Conservation (phyloP, 2,888 invertebrate species). For the Zeuzera pyrina region DNA sequence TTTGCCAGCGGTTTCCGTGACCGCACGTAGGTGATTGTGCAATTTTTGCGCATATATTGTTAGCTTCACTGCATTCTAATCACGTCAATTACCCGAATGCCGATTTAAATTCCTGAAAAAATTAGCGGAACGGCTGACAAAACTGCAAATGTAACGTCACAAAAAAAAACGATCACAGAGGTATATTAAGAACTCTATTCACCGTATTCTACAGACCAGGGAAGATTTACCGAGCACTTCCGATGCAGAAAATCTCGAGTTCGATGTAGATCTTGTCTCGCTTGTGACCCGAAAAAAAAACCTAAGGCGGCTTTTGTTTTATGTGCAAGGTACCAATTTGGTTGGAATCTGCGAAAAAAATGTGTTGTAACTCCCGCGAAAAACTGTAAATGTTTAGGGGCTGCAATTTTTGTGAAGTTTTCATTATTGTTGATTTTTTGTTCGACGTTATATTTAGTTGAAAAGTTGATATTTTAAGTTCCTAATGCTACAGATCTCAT, state of each 20-base stretch:
- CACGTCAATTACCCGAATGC: slow-evolving; percentile 11
- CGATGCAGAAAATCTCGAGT: background rate
- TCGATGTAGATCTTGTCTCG: background rate
- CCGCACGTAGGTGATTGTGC: too few species aligned
- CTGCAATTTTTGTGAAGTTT: too few species aligned
- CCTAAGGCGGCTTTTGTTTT: slow-evolving; percentile 7
- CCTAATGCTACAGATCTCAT: too few species aligned
- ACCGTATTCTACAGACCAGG: background rate
- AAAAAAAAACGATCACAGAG: slow-evolving; percentile 11
- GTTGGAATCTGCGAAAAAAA: slow-evolving; percentile 6
- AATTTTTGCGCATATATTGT: too few species aligned
- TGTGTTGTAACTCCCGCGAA: background rate
- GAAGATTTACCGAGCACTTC: background rate
- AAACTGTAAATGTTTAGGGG: too few species aligned
- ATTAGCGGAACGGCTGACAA: slow-evolving; percentile 14
- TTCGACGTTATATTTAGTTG: too few species aligned
- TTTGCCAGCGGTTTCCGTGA: too few species aligned
- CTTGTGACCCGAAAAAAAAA: slow-evolving; percentile 1
- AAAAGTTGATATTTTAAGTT: too few species aligned
- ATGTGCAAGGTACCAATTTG: slow-evolving; percentile 9
- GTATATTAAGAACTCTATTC: slow-evolving; percentile 7
- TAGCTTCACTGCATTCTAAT: too few species aligned
- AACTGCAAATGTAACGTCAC: slow-evolving; percentile 13
- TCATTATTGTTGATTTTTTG: too few species aligned
- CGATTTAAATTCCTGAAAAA: slow-evolving; percentile 13